Evolutionary conservation across 2,888 invertebrate species (phyloP).

Genomic region (Lasioglossum malachurum): DNA sequence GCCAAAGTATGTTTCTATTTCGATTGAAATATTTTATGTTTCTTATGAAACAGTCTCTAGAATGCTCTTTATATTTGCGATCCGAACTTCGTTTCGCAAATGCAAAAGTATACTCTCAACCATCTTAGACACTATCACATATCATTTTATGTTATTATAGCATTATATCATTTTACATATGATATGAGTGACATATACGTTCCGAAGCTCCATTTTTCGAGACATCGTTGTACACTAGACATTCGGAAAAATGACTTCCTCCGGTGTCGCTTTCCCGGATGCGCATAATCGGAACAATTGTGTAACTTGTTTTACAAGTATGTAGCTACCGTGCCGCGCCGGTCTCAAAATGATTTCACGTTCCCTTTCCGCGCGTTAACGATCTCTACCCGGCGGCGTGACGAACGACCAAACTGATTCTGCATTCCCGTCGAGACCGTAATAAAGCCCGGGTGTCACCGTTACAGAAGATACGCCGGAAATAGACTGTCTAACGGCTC

Average conservation of each 20-base stretch:
- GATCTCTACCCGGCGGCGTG: not conserved
- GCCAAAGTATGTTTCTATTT: not conserved
- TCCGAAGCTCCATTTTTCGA: too few species aligned
- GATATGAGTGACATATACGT: too few species aligned
- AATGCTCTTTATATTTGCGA: not conserved
- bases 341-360: conserved; percentile 13
- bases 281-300: not conserved
- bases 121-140: not conserved
- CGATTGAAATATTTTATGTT: not conserved
- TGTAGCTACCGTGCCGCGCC: not conserved
- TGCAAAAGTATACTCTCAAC: not conserved
- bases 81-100: not conserved
- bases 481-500: conserved; percentile 45
- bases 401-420: conserved; percentile 39
- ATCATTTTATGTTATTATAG: too few species aligned
- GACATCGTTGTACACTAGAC: too few species aligned
- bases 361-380: not conserved
- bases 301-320: not conserved
- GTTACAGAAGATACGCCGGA: conserved; percentile 44
- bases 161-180: too few species aligned
- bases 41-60: not conserved
- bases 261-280: not conserved
- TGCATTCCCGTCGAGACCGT: conserved; percentile 40
- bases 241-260: not conserved
- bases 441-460: conserved; percentile 44